Evolutionary conservation across 2,797 vertebrate species (phyloP).

Genomic region (Rousettus madagascariensis): DNA sequence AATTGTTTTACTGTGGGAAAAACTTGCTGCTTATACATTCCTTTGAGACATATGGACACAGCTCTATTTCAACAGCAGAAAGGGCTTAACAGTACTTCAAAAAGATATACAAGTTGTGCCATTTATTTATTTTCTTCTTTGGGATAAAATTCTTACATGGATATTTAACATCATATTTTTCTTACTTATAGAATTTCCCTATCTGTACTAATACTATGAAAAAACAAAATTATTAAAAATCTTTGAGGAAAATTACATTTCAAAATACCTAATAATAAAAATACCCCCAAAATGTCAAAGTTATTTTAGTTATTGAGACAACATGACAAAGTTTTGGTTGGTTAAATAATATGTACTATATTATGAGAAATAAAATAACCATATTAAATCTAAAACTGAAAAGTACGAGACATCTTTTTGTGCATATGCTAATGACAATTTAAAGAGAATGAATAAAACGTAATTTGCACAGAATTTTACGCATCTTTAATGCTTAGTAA

Average conservation of each 20-base stretch:
- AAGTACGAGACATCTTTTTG: background rate
- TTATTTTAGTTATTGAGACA: background rate
- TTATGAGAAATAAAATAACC: background rate
- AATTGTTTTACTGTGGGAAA: background rate
- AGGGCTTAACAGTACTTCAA: background rate
- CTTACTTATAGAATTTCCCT: background rate
- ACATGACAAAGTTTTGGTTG: background rate
- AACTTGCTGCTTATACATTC: background rate
- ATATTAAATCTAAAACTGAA: constrained; percentile 15
- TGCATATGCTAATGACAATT: background rate
- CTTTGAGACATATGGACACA: background rate
- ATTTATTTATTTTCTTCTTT: constrained; percentile 7
- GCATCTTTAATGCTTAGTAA: background rate
- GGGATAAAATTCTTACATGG: background rate
- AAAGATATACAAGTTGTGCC: background rate
- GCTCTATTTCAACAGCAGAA: background rate
- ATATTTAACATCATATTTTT: background rate
- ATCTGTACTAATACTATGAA: background rate
- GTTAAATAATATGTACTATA: background rate
- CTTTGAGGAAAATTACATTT: background rate
- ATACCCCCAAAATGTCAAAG: background rate
- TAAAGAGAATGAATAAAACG: background rate
- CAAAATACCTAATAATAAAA: background rate
- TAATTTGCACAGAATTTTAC: constrained; percentile 14
- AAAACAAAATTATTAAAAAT: background rate